phyloP scores from a whole-genome alignment of 2,797 vertebrate genomes.

The Chaetophractus vellerosus region DNA sequence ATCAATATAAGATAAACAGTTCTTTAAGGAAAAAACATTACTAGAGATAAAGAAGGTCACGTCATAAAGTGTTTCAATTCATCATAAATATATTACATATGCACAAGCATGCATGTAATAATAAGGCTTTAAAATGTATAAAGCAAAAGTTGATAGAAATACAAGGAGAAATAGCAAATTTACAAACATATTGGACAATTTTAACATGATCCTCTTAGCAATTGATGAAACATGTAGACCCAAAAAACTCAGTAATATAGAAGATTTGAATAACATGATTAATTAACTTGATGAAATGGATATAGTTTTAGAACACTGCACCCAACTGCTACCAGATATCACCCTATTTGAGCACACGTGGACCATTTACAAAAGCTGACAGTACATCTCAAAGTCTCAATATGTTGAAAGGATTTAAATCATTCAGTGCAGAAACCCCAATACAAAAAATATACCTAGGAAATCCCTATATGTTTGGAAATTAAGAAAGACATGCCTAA shows the following conservation, averaged over 20 bases:
- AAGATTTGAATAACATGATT: background rate
- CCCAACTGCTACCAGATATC: background rate
- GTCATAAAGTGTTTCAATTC: background rate
- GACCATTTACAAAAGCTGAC: background rate
- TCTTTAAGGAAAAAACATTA: background rate
- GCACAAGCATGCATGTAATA: background rate
- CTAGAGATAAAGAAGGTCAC: background rate
- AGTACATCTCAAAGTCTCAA: background rate
- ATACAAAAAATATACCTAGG: background rate
- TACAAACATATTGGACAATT: background rate
- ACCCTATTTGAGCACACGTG: background rate
- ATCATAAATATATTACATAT: background rate
- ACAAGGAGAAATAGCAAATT: background rate
- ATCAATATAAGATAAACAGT: background rate
- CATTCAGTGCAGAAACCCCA: background rate
- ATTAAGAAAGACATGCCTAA: background rate
- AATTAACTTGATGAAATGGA: background rate
- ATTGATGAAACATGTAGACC: background rate
- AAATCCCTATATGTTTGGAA: background rate
- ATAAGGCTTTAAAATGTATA: background rate
- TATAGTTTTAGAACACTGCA: background rate
- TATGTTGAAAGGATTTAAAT: background rate
- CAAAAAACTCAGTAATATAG: background rate
- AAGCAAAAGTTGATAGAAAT: background rate
- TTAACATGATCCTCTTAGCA: background rate